These are phyloP conservation scores for Drosophila phalerata DNA, from an alignment of 2,888 invertebrate species.

Conservation along the genomic window DNA sequence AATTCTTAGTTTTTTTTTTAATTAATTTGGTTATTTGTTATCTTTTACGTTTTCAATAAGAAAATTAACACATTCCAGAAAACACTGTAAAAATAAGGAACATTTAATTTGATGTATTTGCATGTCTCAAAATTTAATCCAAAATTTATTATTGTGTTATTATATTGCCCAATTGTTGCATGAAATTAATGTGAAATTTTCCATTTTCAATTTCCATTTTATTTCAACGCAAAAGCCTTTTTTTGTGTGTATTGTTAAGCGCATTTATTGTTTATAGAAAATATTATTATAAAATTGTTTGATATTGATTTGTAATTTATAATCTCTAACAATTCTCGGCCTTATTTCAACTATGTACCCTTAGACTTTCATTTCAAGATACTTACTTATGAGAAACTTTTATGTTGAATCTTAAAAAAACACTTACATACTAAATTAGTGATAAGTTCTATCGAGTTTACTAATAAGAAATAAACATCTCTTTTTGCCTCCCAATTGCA, in stretches of 20 bases:
- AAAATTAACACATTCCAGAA: conserved; percentile 17
- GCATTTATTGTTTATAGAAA: conserved; percentile 53
- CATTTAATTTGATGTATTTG: conserved; percentile 35
- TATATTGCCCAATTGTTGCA: conserved; percentile 60
- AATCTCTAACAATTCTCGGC: conserved; percentile 21
- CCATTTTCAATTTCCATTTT: conserved; percentile 21
- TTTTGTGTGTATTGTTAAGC: conserved; percentile 61
- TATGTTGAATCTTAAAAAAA: conserved; percentile 11
- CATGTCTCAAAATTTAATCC: conserved; percentile 42
- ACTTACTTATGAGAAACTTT: conserved; percentile 27
- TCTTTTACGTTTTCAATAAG: conserved; percentile 18
- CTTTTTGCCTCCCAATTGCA: conserved; percentile 66
- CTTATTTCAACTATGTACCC: conserved; percentile 30
- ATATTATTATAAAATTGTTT: conserved; percentile 15
- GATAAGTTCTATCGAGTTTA: conserved; percentile 60
- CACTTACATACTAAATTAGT: conserved; percentile 23
- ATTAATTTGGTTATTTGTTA: conserved; percentile 27
- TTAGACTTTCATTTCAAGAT: conserved; percentile 37
- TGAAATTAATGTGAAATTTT: conserved; percentile 37
- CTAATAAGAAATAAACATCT: conserved; percentile 71
- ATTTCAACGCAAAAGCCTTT: conserved; percentile 34
- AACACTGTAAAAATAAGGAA: conserved; percentile 21
- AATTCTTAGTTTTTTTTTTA: conserved; percentile 16
- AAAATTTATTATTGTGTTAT: conserved; percentile 10
- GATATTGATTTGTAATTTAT: conserved; percentile 10